Percentiles rank a stretch among this genome's conserved stretches.
Evolutionary conservation across 1,140 invertebrate genomes (phyloP).

Genomic region (Scaptomyza montana): DNA sequence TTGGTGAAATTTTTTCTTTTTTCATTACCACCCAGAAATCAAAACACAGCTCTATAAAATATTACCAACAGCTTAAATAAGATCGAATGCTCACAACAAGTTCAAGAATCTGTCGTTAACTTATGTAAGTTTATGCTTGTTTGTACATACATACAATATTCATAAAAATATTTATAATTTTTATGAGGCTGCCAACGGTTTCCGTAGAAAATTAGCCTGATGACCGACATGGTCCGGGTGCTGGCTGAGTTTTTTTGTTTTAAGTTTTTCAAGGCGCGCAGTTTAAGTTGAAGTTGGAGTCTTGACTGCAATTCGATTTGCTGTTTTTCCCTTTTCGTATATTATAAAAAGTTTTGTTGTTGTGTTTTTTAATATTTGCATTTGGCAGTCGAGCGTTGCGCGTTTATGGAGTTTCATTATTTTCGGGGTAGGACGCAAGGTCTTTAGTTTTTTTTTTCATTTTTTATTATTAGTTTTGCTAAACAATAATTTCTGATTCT

Average conservation of each 20-base stretch:
- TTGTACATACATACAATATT: constrained; percentile 5
- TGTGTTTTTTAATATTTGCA: constrained; percentile 65
- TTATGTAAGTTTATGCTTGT: constrained; percentile 8
- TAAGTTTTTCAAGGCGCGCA: constrained; percentile 27
- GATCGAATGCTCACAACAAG: constrained; percentile 7
- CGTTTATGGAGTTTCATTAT: constrained; percentile 55
- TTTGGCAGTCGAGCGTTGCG: constrained; percentile 74
- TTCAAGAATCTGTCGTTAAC: constrained; percentile 30
- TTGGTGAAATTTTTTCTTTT: too few species aligned
- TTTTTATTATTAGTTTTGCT: constrained; percentile 71
- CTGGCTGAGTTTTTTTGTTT: constrained; percentile 10
- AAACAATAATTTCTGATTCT: constrained; percentile 81
- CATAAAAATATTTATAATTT: constrained; percentile 14
- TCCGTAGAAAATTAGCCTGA: constrained; percentile 67
- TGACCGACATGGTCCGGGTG: constrained; percentile 60
- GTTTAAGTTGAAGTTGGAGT: constrained; percentile 14
- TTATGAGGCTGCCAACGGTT: constrained; percentile 67
- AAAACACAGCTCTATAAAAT: constrained; percentile 14
- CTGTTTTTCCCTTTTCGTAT: constrained; percentile 73
- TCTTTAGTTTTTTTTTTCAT: background rate
- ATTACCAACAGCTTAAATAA: background rate
- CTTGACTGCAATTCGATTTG: constrained; percentile 78
- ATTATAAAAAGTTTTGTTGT: constrained; percentile 74
- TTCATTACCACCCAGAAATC: background rate
- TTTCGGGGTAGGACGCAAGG: constrained; percentile 58